Base-by-base conservation (phyloP, 2,113 vertebrate species). In the Sinocyclocheilus maitianheensis region DNA sequence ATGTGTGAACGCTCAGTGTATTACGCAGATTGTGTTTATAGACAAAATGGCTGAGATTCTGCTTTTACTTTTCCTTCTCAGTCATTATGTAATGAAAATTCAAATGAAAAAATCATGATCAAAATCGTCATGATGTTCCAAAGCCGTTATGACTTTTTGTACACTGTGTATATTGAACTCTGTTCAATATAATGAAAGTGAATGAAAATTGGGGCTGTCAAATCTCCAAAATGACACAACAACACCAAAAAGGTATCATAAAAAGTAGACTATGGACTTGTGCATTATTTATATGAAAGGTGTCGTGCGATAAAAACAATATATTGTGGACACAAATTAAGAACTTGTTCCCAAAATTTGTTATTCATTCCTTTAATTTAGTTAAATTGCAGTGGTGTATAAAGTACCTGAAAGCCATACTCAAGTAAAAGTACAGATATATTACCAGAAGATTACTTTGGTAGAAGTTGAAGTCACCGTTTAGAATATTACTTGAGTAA, bases 51-150 rank as follows among this genome's bases (percentile, higher is more conserved):
- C 40, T 8, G 60, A 63, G 55, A 81, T 71, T 8, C 30, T n/a
- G 46, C 22, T 87, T 76, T 81, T 60, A 84, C 76, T 87, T 85
- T 74, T 46, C 30, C 30, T 9, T 82, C 13, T 77, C 75, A 30
- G 75, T 55, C 48, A 18, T 55, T 72, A 46, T 46, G 43, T 46
- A 9, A 43, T 43, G 43, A 43, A 43, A 43, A 43, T 37, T 37
- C 37, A 43, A 43, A 43, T 8, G 7, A 43, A 43, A 8, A 43
- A 43, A 43, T 40, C 40, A 40, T 40, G 40, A 6, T 40, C 7
- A 40, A 40, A 40, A 40, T 22, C 9, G 3, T 22, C 34, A 22
- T 40, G 9, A 40, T 18, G 4, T 22, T 72, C 34, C 18, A 74
- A 43, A 22, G 71, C 34, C 37, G 0, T 43, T 74, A 12, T 74